Conservation (phyloP, 2,113 vertebrate species). For the western clawed frog (Xenopus tropicalis) region UCB_Xtro_10.0 CM004448.2:21377501-21378000, state of each 20-base stretch:
- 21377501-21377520: neutral
- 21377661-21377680: no score
- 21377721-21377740: neutral
- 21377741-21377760: neutral
- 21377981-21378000: constrained; percentile 18
- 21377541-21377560: neutral
- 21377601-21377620: neutral
- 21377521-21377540: neutral
- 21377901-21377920: constrained; percentile 39
- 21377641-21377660: neutral
- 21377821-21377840: constrained; percentile 4
- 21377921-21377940: constrained; percentile 31
- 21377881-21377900: constrained; percentile 20
- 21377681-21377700: no score
- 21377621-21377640: neutral
- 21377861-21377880: constrained; percentile 13
- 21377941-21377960: neutral
- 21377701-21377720: neutral
- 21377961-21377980: constrained; percentile 5
- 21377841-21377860: constrained; percentile 20
- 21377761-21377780: neutral
- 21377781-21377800: constrained; percentile 5
- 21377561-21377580: neutral
- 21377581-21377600: neutral
- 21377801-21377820: neutral